Conservation (phyloP, 2,888 invertebrate species). For the Zootermopsis nevadensis region DNA sequence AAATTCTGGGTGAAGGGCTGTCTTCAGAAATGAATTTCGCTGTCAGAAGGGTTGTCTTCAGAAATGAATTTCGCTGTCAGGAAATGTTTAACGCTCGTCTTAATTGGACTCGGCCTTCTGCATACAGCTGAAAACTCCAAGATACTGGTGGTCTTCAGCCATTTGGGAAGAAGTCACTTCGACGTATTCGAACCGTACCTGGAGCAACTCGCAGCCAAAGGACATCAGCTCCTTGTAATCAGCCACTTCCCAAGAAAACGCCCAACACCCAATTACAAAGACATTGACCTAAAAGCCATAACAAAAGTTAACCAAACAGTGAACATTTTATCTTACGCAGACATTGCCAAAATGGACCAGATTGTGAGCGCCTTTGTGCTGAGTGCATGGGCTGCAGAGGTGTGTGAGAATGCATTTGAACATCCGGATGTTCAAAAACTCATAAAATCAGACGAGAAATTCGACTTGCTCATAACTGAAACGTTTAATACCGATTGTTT, state of each 20-base stretch:
- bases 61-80: no score
- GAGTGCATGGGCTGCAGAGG: background rate
- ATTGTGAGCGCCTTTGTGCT: conserved; percentile 31
- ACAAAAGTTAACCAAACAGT: conserved; percentile 25
- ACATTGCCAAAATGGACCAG: background rate
- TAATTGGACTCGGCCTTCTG: background rate
- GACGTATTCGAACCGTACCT: conserved; percentile 63
- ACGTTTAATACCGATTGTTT: conserved; percentile 57
- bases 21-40: no score
- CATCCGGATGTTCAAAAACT: conserved; percentile 36
- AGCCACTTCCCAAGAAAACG: conserved; percentile 61
- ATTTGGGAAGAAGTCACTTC: conserved; percentile 66
- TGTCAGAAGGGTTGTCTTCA: no score
- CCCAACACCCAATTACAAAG: conserved; percentile 61
- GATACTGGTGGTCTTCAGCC: conserved; percentile 66
- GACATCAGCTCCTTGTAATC: conserved; percentile 68
- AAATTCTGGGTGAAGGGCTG: no score
- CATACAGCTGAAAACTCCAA: conserved; percentile 55
- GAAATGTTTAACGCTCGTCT: no score
- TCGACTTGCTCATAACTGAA: conserved; percentile 57
- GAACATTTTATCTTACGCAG: conserved; percentile 14
- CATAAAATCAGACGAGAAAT: conserved; percentile 10
- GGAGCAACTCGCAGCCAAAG: conserved; percentile 65
- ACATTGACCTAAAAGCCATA: conserved; percentile 44
- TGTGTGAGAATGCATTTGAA: conserved; percentile 2